Evolutionary conservation across 2,888 invertebrate species (phyloP).

Genomic region (Epiblema foenella): DNA sequence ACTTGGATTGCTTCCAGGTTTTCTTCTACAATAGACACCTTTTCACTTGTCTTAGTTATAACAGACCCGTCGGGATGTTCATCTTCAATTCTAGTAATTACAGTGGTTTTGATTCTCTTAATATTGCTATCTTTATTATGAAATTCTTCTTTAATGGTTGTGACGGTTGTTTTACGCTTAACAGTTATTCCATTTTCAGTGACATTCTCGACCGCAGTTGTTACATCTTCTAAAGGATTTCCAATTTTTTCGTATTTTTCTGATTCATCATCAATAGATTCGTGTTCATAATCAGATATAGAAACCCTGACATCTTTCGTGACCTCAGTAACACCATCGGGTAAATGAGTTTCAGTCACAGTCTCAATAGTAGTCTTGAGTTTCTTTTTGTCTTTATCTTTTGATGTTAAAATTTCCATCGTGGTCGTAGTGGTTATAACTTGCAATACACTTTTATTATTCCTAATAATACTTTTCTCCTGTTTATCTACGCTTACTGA

Average conservation of each 20-base stretch:
- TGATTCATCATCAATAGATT: conserved; percentile 53
- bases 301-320: conserved; percentile 75
- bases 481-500: conserved; percentile 64
- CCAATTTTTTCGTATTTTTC: conserved; percentile 60
- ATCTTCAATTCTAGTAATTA: conserved; percentile 70
- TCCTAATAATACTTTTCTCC: conserved; percentile 62
- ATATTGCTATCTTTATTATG: conserved; percentile 55
- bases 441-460: conserved; percentile 70
- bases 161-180: conserved; percentile 67
- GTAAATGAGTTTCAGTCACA: conserved; percentile 68
- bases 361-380: conserved; percentile 73
- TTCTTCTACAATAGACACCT: conserved; percentile 68
- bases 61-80: conserved; percentile 74
- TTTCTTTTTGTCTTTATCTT: conserved; percentile 69
- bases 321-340: conserved; percentile 73
- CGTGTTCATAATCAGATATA: conserved; percentile 64
- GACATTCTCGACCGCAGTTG: conserved; percentile 58
- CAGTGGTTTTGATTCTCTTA: conserved; percentile 66
- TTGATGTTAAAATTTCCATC: conserved; percentile 67
- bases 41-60: conserved; percentile 73
- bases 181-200: conserved; percentile 63
- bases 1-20: conserved; percentile 53
- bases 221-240: conserved; percentile 61
- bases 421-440: conserved; percentile 71
- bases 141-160: conserved; percentile 62